These are phyloP conservation scores for Bemisia tabaci DNA, from an alignment of 1,140 invertebrate species.

Conservation along the genomic window DNA sequence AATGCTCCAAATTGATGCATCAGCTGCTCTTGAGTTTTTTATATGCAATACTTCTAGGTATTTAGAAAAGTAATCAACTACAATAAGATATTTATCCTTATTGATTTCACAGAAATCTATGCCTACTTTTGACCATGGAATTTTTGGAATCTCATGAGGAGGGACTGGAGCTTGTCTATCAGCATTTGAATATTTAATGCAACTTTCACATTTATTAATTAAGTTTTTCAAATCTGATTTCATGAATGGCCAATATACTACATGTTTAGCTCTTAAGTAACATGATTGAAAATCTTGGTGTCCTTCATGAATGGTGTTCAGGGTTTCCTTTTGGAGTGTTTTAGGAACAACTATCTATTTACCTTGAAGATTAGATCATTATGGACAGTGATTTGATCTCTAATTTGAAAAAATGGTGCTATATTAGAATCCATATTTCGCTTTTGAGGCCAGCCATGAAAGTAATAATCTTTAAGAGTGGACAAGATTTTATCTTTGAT, in stretches of 20 bases:
- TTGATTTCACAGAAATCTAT: slow-evolving; percentile 26
- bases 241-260: slow-evolving; percentile 13
- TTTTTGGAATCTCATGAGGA: slow-evolving; percentile 23
- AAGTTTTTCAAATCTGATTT: slow-evolving; percentile 1
- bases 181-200: slow-evolving; percentile 9
- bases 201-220: slow-evolving; percentile 9
- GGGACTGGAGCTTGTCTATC: slow-evolving; percentile 26
- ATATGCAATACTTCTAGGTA: slow-evolving; percentile 23
- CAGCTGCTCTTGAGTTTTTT: slow-evolving; percentile 10
- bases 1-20: slow-evolving; percentile 17
- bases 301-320: too few species aligned
- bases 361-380: too few species aligned
- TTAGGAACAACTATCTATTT: too few species aligned
- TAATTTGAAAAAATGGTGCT: too few species aligned
- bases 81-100: slow-evolving; percentile 24
- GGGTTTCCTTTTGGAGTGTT: too few species aligned
- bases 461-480: too few species aligned
- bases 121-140: slow-evolving; percentile 27
- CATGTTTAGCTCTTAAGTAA: too few species aligned
- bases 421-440: too few species aligned
- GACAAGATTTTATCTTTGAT: too few species aligned
- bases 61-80: slow-evolving; percentile 29
- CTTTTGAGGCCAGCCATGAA: too few species aligned
- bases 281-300: too few species aligned
- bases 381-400: too few species aligned